Base-by-base conservation (phyloP, 1,140 invertebrate genomes). In the Brachionus asplanchnoidis region DNA sequence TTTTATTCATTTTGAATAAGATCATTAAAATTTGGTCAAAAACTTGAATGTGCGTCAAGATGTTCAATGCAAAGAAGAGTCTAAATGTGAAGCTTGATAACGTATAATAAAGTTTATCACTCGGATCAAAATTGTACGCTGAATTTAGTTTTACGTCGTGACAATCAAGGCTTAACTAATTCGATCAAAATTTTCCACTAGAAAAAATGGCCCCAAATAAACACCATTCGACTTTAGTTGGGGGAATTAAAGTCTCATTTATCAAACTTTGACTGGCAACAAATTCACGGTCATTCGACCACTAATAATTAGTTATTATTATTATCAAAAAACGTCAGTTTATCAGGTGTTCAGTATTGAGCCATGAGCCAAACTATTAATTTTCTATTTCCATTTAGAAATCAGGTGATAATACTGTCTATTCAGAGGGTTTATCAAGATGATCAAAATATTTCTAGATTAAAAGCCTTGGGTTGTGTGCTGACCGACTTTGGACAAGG, bases 201-300 rank as follows among this genome's bases (percentile, higher is more conserved):
- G 36, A 73, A 73, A 40, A n/a, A 73, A 8, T 73, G 5, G 26
- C 26, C 36, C 7, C 8, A 32, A 68, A 68, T 68, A 68, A 73
- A 73, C 32, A 40, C 53, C 7, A 60, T 9, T 60, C 23, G 53
- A 9, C 53, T 60, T 60, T 60, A 23, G 8, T 20, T 23, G 17
- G 53, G 53, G 20, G 40, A 73, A 44, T 73, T 73, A 73, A 73
- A 73, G 36, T 73, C 68, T 73, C 68, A 44, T 73, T 73, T 73
- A 73, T 73, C 68, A 73, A 20, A 23, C 9, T 73, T n/a, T 40
- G 66, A 40, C 26, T 32, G 26, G 32, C 68, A 73, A 42, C 40
- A 73, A 42, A 40, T 40, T 60, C 53, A 60, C 20, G 53, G n/a
- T 20, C 17, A 60, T 73, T n/a, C 14, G 9, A 42, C 2, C 68